Evolutionary conservation across 2,797 vertebrate species (phyloP).

Genomic region (Melanotaenia nigrans): DNA sequence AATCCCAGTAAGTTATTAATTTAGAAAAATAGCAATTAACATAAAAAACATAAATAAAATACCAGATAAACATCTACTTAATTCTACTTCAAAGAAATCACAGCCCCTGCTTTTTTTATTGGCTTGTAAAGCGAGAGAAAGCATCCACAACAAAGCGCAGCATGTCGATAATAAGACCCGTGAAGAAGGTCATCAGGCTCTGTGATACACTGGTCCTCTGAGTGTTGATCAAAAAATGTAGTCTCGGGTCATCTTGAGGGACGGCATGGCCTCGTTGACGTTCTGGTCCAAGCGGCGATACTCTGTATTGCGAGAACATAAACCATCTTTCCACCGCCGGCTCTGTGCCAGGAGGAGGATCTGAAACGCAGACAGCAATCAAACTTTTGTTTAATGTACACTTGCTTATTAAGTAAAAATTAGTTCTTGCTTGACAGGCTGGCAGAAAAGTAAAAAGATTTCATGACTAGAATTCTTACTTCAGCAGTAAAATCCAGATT

Average conservation of each 20-base stretch:
- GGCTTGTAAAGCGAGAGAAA: slow-evolving; percentile 38
- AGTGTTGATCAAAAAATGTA: slow-evolving; percentile 88
- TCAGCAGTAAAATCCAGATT: slow-evolving; percentile 15
- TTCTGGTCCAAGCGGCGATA: slow-evolving; percentile 95
- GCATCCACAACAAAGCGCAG: slow-evolving; percentile 38
- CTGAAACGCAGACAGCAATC: slow-evolving; percentile 68
- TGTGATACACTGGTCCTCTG: slow-evolving; percentile 3
- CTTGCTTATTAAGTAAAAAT: slow-evolving; percentile 25
- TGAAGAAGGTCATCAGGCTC: slow-evolving; percentile 12
- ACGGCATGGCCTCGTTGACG: slow-evolving; percentile 95
- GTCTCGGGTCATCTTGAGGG: slow-evolving; percentile 94
- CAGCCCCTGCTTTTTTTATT: slow-evolving; percentile 14
- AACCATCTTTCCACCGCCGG: slow-evolving; percentile 90
- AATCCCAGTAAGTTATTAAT: slow-evolving; percentile 34
- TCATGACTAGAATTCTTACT: slow-evolving; percentile 12
- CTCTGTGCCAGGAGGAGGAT: slow-evolving; percentile 92
- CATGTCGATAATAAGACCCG: slow-evolving; percentile 16
- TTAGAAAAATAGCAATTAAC: slow-evolving; percentile 29
- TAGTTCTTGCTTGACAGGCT: slow-evolving; percentile 1
- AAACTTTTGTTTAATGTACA: slow-evolving; percentile 16
- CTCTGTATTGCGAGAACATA: slow-evolving; percentile 90
- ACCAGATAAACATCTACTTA: slow-evolving; percentile 27
- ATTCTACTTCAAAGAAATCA: slow-evolving; percentile 9
- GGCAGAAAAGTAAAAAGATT: slow-evolving; percentile 23
- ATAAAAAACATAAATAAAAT: slow-evolving; percentile 31